Evolutionary conservation across 2,797 vertebrate genomes (phyloP).

Genomic region (Lepus townsendii): DNA sequence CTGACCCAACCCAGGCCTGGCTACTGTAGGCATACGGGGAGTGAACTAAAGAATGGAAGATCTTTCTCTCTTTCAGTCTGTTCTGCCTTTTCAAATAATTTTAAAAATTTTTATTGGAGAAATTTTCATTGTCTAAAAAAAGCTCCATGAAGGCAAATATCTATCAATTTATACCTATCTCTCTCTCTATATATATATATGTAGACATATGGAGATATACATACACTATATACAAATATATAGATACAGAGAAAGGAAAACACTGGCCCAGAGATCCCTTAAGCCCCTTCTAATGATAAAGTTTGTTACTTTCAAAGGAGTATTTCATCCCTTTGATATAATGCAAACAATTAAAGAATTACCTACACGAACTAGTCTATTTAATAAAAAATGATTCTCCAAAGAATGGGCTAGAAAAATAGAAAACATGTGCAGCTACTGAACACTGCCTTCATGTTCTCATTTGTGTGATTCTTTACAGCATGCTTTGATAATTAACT

Average conservation of each 20-base stretch:
- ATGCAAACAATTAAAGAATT: constrained; percentile 50
- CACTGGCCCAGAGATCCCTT: neutral
- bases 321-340: constrained; percentile 27
- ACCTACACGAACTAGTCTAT: neutral
- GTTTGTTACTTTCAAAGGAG: neutral
- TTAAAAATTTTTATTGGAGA: neutral
- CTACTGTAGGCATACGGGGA: too few relatives aligned
- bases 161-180: too few relatives aligned
- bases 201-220: too few relatives aligned
- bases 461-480: neutral
- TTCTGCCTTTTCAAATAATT: too few relatives aligned
- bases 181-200: too few relatives aligned
- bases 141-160: neutral
- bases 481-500: constrained; percentile 10
- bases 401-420: constrained; percentile 29
- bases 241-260: neutral
- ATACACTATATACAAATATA: neutral
- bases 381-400: constrained; percentile 55
- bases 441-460: neutral
- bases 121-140: constrained; percentile 3
- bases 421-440: neutral
- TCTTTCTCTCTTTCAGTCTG: too few relatives aligned
- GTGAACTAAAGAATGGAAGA: too few relatives aligned
- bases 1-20: too few relatives aligned
- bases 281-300: neutral